These are phyloP conservation scores for Chrysolina oricalcia DNA, from an alignment of 2,888 invertebrate species.

Conservation along the genomic window DNA sequence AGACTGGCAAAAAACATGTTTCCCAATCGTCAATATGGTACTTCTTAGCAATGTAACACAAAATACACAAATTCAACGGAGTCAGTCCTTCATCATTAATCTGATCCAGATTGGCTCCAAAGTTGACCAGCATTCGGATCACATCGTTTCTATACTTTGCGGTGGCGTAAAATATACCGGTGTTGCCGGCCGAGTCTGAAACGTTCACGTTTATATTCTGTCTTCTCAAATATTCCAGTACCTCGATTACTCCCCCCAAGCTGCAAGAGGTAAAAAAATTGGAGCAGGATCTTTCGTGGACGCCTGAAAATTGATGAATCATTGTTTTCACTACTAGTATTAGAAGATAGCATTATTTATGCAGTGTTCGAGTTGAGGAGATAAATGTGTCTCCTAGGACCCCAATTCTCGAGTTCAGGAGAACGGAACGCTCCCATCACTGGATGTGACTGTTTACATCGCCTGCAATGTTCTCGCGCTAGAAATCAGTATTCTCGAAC, in stretches of 20 bases:
- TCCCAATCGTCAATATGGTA: constrained; percentile 67
- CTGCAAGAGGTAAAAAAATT: constrained; percentile 64
- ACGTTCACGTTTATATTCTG: constrained; percentile 72
- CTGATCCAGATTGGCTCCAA: constrained; percentile 73
- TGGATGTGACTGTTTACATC: no score
- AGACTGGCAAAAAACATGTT: constrained; percentile 60
- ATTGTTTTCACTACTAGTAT: no score
- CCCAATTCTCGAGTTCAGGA: no score
- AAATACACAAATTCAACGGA: constrained; percentile 71
- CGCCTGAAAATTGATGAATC: constrained; percentile 16
- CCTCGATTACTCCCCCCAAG: constrained; percentile 59
- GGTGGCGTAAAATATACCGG: constrained; percentile 74
- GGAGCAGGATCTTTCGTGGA: constrained; percentile 63
- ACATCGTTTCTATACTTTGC: constrained; percentile 71
- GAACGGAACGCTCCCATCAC: no score
- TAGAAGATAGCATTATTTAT: no score
- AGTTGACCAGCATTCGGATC: constrained; percentile 71
- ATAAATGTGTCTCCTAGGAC: no score
- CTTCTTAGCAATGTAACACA: constrained; percentile 68
- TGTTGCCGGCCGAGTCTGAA: constrained; percentile 74
- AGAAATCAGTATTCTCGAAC: no score
- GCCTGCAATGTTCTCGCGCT: no score
- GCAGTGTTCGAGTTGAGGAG: no score
- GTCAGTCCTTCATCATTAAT: constrained; percentile 75
- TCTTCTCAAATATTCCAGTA: constrained; percentile 70